Evolutionary conservation across 2,888 invertebrate genomes (phyloP).

Genomic region (Eilema griseolum): DNA sequence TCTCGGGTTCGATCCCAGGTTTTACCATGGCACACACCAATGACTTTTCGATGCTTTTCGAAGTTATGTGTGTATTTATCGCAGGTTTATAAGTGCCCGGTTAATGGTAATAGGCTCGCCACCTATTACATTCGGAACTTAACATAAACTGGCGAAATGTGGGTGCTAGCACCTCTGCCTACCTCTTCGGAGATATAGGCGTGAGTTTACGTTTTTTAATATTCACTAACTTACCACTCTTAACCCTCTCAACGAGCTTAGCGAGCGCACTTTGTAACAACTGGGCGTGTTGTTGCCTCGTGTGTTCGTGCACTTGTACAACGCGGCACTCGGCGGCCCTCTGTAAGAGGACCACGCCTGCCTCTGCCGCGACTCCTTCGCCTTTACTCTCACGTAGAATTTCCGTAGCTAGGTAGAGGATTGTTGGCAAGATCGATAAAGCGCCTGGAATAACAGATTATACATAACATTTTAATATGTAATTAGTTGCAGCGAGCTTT

Average conservation of each 20-base stretch:
- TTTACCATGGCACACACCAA: no score
- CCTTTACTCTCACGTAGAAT: slow-evolving; percentile 94
- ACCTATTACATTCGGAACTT: no score
- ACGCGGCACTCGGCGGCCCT: slow-evolving; percentile 92
- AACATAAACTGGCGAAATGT: no score
- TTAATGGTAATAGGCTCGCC: no score
- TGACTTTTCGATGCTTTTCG: no score
- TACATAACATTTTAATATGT: background rate
- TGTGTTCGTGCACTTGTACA: slow-evolving; percentile 89
- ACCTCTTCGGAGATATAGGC: no score
- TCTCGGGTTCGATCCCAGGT: no score
- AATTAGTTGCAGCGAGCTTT: no score
- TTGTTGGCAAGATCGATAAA: slow-evolving; percentile 95
- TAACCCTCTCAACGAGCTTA: slow-evolving; percentile 96
- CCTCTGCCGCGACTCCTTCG: slow-evolving; percentile 88
- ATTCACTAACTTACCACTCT: slow-evolving; percentile 87
- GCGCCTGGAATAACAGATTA: slow-evolving; percentile 87
- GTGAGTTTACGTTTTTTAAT: no score
- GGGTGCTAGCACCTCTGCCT: no score
- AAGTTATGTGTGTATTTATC: no score
- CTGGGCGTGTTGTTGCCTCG: slow-evolving; percentile 91
- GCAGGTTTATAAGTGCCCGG: no score
- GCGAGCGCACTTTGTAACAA: slow-evolving; percentile 95
- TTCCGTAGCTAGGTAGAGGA: slow-evolving; percentile 96
- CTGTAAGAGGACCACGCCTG: slow-evolving; percentile 91